Evolutionary conservation across 2,888 invertebrate species (phyloP).

Genomic region (Ctenicera cuprea): DNA sequence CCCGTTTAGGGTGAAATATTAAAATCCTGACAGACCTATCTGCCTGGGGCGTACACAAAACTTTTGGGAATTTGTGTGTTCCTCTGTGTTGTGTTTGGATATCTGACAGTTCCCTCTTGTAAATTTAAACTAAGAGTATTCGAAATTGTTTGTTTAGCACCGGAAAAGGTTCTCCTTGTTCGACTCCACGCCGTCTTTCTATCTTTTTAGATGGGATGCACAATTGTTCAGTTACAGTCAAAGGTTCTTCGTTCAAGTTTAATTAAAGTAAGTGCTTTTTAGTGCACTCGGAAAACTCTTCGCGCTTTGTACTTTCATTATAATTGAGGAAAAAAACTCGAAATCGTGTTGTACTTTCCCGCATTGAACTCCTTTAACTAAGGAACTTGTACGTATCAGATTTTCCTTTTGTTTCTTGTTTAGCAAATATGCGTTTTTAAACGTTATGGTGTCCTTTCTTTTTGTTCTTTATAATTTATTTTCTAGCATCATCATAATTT

Average conservation of each 20-base stretch:
- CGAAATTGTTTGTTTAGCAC: slow-evolving; percentile 40
- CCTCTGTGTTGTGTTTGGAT: slow-evolving; percentile 10
- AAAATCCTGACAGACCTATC: slow-evolving; percentile 54
- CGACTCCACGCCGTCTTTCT: background rate
- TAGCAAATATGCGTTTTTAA: background rate
- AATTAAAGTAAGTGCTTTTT: slow-evolving; percentile 41
- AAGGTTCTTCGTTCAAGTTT: slow-evolving; percentile 35
- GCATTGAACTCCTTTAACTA: slow-evolving; percentile 2
- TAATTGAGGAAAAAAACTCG: slow-evolving; percentile 18
- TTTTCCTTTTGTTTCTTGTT: background rate
- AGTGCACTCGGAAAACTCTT: slow-evolving; percentile 26
- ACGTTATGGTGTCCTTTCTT: too few relatives aligned
- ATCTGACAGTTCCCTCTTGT: slow-evolving; percentile 28
- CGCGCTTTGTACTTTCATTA: slow-evolving; percentile 25
- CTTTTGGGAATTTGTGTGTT: slow-evolving; percentile 38
- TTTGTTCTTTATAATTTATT: too few relatives aligned
- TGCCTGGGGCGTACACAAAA: slow-evolving; percentile 36
- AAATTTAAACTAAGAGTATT: slow-evolving; percentile 35
- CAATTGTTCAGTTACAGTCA: slow-evolving; percentile 30
- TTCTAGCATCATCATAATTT: too few relatives aligned
- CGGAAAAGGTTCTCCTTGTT: slow-evolving; percentile 22
- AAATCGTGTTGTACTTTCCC: slow-evolving; percentile 18
- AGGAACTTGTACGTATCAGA: background rate
- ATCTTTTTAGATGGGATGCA: slow-evolving; percentile 28
- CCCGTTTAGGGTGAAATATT: slow-evolving; percentile 58